Evolutionary conservation across 92 coral and sea anemone species (phyloP).

Genomic region (Siderastrea siderea): DNA sequence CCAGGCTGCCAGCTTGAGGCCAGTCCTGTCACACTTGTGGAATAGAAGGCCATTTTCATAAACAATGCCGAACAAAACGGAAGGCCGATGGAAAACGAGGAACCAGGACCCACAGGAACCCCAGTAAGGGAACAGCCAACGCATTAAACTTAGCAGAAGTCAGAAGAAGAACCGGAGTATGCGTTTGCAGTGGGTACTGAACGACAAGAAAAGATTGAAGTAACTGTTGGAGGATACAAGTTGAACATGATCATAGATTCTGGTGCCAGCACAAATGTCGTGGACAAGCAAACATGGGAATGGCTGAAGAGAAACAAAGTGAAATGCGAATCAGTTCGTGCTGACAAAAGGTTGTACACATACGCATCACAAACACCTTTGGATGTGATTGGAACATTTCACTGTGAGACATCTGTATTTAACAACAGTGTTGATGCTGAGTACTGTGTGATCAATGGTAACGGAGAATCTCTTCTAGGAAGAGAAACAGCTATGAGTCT

Average conservation of each 20-base stretch:
- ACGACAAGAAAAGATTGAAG: background rate
- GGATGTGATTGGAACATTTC: background rate
- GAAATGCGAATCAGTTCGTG: background rate
- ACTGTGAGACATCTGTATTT: too few relatives aligned
- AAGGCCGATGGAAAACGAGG: background rate
- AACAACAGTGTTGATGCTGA: background rate
- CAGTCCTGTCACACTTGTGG: constrained; percentile 42
- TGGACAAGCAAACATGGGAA: background rate
- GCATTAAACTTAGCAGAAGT: background rate
- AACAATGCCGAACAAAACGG: constrained; percentile 14
- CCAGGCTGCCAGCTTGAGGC: constrained; percentile 55
- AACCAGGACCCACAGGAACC: constrained; percentile 5
- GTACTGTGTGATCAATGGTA: background rate
- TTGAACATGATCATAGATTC: background rate
- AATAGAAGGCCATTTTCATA: constrained; percentile 36
- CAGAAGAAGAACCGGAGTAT: constrained; percentile 19
- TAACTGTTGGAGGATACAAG: constrained; percentile 38
- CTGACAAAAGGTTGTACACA: background rate
- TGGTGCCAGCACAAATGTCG: too few relatives aligned
- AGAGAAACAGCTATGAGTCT: too few relatives aligned
- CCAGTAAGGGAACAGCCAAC: constrained; percentile 5
- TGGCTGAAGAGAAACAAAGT: background rate
- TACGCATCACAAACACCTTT: background rate
- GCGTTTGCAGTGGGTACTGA: constrained; percentile 12
- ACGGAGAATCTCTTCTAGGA: background rate